These are phyloP conservation scores for Lutraria rhynchaena DNA, from an alignment of 1,140 invertebrate genomes.

Conservation along the genomic window DNA sequence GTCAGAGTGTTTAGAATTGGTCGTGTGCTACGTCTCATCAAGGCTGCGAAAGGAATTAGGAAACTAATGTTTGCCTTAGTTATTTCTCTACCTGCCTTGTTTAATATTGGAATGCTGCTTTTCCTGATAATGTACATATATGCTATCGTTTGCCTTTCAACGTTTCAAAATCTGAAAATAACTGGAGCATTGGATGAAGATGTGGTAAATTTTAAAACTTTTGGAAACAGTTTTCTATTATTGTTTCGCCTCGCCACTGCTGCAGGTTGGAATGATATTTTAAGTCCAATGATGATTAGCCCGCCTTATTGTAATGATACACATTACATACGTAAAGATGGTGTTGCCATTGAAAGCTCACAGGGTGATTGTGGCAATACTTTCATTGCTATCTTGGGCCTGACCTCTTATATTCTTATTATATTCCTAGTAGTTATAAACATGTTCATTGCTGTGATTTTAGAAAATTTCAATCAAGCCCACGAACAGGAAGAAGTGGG, in stretches of 20 bases:
- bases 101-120: conserved; percentile 96
- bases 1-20: conserved; percentile 97
- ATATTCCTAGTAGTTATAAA: conserved; percentile 99
- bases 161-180: conserved; percentile 95
- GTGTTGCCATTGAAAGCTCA: conserved; percentile 75
- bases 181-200: conserved; percentile 90
- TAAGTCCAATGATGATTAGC: conserved; percentile 96
- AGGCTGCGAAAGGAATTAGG: conserved; percentile 97
- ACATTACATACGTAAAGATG: conserved; percentile 87
- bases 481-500: conserved; percentile 96
- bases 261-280: conserved; percentile 97
- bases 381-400: conserved; percentile 93
- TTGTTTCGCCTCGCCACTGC: conserved; percentile 97
- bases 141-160: conserved; percentile 97
- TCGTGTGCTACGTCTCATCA: conserved; percentile 95
- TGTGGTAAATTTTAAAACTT: conserved; percentile 88
- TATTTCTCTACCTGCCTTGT: conserved; percentile 95
- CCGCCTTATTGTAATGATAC: conserved; percentile 88
- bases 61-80: conserved; percentile 97
- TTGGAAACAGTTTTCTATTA: conserved; percentile 95
- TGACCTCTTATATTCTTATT: conserved; percentile 97
- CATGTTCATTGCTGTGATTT: conserved; percentile 99
- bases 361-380: conserved; percentile 97
- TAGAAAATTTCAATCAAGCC: conserved; percentile 98
- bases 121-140: conserved; percentile 98